Evolutionary conservation across 2,113 vertebrate genomes (phyloP).

Genomic region (Bombycilla garrulus): DNA sequence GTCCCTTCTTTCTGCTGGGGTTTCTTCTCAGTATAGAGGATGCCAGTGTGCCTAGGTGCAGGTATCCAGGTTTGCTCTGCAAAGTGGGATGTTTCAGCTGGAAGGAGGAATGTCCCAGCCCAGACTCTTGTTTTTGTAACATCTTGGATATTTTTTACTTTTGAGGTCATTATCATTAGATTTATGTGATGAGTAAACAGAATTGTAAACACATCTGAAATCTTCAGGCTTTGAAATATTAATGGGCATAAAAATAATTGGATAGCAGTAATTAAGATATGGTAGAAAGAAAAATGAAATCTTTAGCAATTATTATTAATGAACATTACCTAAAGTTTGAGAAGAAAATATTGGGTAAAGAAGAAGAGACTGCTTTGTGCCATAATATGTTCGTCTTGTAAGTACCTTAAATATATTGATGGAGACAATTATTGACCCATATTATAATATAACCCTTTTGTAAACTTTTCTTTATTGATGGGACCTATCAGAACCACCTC

Average conservation of each 20-base stretch:
- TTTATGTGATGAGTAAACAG: background rate
- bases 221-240: background rate
- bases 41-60: rapidly evolving
- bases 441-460: background rate
- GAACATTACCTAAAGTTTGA: background rate
- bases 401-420: background rate
- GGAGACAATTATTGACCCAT: background rate
- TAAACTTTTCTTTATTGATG: background rate
- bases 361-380: background rate
- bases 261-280: background rate
- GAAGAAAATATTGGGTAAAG: background rate
- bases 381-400: background rate
- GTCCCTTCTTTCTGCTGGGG: background rate
- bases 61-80: background rate
- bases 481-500: background rate
- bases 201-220: background rate
- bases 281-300: background rate
- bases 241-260: background rate
- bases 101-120: background rate
- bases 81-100: background rate
- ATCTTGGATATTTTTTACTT: background rate
- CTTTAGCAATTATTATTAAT: background rate
- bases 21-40: background rate
- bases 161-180: background rate
- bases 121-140: background rate